phyloP scores from a whole-genome alignment of 2,888 invertebrate genomes.

The Drosophila austrosaltans region DNA sequence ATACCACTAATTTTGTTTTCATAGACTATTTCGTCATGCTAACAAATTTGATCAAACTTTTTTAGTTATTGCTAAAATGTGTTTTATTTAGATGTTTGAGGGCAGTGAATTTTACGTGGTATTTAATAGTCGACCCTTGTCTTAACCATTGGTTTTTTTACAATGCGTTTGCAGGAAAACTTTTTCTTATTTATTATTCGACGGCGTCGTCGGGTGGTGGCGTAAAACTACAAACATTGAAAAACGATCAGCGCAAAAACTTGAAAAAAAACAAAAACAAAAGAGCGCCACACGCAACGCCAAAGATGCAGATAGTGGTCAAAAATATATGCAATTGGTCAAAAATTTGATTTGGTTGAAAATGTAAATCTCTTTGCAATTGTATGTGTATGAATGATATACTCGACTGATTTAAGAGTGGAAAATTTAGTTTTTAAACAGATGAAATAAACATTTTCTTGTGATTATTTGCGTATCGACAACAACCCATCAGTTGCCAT shows the following conservation, averaged over 20 bases:
- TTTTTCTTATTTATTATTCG: constrained; percentile 83
- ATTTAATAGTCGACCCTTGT: constrained; percentile 51
- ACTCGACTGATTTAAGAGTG: too few relatives aligned
- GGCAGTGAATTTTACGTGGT: constrained; percentile 3
- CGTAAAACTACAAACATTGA: constrained; percentile 65
- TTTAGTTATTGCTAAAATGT: too few relatives aligned
- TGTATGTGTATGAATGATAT: too few relatives aligned
- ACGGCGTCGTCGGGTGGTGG: constrained; percentile 51
- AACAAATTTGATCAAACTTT: too few relatives aligned
- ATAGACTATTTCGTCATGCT: too few relatives aligned
- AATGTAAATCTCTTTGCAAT: neutral
- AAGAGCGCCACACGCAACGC: constrained; percentile 59
- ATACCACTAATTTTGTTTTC: too few relatives aligned
- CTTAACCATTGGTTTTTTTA: constrained; percentile 35
- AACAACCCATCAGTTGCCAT: too few relatives aligned
- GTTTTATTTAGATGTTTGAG: too few relatives aligned
- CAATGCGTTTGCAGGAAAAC: constrained; percentile 72
- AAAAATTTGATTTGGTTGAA: neutral
- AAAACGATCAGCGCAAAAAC: constrained; percentile 55
- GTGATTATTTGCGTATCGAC: too few relatives aligned
- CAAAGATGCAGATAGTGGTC: constrained; percentile 14
- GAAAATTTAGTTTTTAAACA: too few relatives aligned
- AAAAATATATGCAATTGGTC: neutral
- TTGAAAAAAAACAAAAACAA: constrained; percentile 39
- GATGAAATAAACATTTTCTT: too few relatives aligned